Evolutionary conservation across 2,113 vertebrate species (phyloP), one percentile per base, ranked within the genome.

Genomic region (Lethenteron camtschaticum): DNA sequence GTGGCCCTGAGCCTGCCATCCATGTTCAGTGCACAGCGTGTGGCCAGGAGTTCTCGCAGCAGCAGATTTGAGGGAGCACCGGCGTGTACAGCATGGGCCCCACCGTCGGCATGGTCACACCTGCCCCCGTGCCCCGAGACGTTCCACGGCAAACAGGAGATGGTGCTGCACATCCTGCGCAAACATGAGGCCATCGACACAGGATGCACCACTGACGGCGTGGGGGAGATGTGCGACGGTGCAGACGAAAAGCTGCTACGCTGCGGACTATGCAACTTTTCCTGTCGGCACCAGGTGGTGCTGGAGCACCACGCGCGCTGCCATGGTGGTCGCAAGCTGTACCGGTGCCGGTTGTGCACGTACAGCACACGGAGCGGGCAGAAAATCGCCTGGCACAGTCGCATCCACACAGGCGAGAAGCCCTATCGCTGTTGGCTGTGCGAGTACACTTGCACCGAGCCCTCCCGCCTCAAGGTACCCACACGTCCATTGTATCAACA

Each of bases 331-430:
- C 87, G 85, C 11, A 83, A 87, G 0, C 68, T 95, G 60, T 99
- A 94, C 81, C 89, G 90, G 75, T 99, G 94, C 78, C 82, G 83
- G 0, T 87, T 95, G 75, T 99, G 94, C 1, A 73, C 85, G 10
- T 99, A 92, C 71, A 87, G 83, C 57, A 95, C 88, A 58, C 82
- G 82, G 72, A 99, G 91, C 81, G 86, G 84, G 75, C 94, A 96
- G 79, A 99, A 99, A 78, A 96, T 99, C 77, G 96, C 88, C 0
- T 96, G 91, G 90, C 94, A 99, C 75, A 85, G 87, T 71, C 88
- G 91, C 56, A 87, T 87, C 69, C 94, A 99, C 81, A 96, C 91
- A 0, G 94, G 90, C 0, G 94, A 99, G 78, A 96, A 92, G 75
- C 94, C 94, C 0, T 96, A 99, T 81, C 83, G 76, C 74, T 97